Percentiles rank a stretch among this genome's conserved stretches.
phyloP scores from a whole-genome alignment of 1,140 invertebrate genomes.

The Panulirus ornatus region DNA sequence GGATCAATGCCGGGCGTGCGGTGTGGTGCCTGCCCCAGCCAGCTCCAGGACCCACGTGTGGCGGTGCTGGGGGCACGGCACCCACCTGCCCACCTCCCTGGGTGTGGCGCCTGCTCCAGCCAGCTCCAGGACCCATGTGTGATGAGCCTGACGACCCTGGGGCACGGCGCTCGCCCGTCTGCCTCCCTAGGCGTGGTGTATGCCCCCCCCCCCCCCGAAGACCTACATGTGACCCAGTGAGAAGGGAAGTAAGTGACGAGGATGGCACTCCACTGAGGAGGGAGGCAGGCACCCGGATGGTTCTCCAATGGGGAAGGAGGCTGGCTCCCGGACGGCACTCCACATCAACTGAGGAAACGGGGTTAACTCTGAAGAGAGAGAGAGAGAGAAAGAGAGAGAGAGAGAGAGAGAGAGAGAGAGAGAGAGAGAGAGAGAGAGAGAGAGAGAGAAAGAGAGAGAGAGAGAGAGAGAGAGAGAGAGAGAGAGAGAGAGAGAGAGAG shows the following conservation, averaged over 20 bases:
- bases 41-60: neutral
- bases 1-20: neutral
- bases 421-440: neutral
- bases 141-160: no score
- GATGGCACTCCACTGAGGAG: neutral
- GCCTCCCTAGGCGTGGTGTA: no score
- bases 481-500: neutral
- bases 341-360: neutral
- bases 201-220: no score
- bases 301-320: no score
- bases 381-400: neutral
- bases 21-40: no score
- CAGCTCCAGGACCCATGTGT: no score
- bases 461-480: neutral
- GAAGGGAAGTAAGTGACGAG: neutral
- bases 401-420: conserved; percentile 3
- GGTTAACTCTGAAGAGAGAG: neutral
- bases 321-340: no score
- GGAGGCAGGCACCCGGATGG: neutral
- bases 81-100: neutral
- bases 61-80: no score
- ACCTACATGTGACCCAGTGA: no score
- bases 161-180: no score
- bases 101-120: no score
- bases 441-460: neutral